Percentiles rank a stretch among this genome's conserved stretches.
These are phyloP conservation scores for Brachypodius melanocephalos DNA, from an alignment of 2,113 vertebrate genomes.

Conservation along the genomic window DNA sequence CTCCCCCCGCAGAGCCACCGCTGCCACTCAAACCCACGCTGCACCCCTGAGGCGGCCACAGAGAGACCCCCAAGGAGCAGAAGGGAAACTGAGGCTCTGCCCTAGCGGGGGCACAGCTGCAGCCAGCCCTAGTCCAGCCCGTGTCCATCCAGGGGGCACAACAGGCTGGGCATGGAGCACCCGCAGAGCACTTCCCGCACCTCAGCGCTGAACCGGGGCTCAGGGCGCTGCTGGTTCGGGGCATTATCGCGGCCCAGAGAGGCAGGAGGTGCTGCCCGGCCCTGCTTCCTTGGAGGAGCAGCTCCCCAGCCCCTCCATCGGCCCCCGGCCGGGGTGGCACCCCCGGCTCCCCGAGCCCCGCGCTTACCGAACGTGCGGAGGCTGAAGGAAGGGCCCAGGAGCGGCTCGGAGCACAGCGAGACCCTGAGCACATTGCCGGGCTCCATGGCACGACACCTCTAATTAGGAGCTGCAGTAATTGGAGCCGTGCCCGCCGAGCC, in stretches of 20 bases:
- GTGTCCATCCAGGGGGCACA: not conserved
- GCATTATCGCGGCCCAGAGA: not conserved
- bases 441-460: slow-evolving; percentile 63
- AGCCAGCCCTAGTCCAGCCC: not conserved
- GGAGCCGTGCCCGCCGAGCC: not conserved
- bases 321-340: not conserved
- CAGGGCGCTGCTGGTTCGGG: fast-evolving
- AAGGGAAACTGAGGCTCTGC: fast-evolving
- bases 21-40: not conserved
- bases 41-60: not conserved
- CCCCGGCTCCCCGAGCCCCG: not conserved
- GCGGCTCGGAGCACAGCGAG: slow-evolving; percentile 32
- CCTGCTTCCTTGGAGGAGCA: fast-evolving
- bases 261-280: not conserved
- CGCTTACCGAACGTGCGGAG: slow-evolving; percentile 80
- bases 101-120: fast-evolving
- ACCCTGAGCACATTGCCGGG: not conserved
- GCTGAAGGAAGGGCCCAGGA: slow-evolving; percentile 57
- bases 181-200: fast-evolving
- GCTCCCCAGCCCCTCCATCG: not conserved
- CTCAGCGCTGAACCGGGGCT: not conserved
- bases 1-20: not conserved
- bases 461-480: not conserved
- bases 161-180: fast-evolving
- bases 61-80: not conserved